phyloP scores from a whole-genome alignment of 2,797 vertebrate species.

The Spheniscus humboldti region DNA sequence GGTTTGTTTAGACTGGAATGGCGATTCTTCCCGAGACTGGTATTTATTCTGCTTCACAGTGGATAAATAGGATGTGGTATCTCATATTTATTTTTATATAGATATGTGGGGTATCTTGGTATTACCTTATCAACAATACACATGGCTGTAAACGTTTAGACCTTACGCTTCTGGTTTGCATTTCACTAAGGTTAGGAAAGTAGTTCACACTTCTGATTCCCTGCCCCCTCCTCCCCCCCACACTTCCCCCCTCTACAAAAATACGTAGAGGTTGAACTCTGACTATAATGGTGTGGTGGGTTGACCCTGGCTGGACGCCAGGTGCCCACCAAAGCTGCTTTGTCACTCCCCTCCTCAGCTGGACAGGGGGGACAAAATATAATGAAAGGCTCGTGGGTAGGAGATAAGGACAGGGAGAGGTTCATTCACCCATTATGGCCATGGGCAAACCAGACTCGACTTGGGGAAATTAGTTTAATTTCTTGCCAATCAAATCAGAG shows the following conservation, averaged over 20 bases:
- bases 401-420: no score
- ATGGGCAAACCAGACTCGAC: no score
- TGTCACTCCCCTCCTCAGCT: no score
- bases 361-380: no score
- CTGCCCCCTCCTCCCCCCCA: accelerated
- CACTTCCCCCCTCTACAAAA: no score
- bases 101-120: background rate
- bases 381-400: no score
- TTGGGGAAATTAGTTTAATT: no score
- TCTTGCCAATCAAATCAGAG: no score
- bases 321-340: no score
- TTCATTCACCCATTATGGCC: no score
- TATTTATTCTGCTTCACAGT: background rate
- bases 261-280: background rate
- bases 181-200: background rate
- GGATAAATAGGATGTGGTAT: background rate
- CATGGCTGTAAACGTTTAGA: background rate
- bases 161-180: background rate
- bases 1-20: background rate
- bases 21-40: background rate
- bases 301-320: no score
- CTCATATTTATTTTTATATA: background rate
- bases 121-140: background rate
- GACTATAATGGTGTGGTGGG: background rate
- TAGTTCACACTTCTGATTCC: background rate